phyloP scores from a whole-genome alignment of 2,888 invertebrate species.

The Lasioglossum marginatum region DNA sequence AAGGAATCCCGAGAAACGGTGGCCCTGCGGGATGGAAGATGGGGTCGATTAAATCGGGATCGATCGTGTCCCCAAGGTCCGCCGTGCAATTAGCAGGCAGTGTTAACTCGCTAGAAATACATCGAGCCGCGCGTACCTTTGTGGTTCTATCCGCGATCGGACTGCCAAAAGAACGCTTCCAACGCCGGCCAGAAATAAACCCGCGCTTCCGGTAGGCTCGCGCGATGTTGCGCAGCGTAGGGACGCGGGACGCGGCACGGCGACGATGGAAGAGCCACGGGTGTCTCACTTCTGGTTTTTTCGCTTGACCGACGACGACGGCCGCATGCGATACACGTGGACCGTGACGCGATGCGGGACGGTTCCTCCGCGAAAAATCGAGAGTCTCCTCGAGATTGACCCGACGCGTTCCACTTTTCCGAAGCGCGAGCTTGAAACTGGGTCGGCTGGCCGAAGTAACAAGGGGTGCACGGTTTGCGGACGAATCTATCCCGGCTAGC shows the following conservation, averaged over 20 bases:
- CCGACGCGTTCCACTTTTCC: constrained; percentile 69
- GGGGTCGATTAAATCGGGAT: constrained; percentile 14
- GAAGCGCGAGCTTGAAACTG: constrained; percentile 65
- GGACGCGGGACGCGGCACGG: background rate
- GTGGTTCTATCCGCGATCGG: constrained; percentile 48
- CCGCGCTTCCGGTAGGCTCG: constrained; percentile 65
- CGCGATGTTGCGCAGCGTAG: constrained; percentile 48
- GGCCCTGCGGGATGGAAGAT: background rate
- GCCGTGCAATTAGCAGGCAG: constrained; percentile 12
- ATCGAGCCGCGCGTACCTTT: constrained; percentile 46
- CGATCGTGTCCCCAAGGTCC: constrained; percentile 12
- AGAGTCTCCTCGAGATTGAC: constrained; percentile 51
- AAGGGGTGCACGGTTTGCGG: constrained; percentile 73
- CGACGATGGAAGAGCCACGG: constrained; percentile 1
- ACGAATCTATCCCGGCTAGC: constrained; percentile 70
- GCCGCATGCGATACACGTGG: background rate
- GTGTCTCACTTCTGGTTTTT: background rate
- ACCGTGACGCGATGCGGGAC: background rate
- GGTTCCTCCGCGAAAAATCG: constrained; percentile 51
- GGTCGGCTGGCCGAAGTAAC: constrained; percentile 76
- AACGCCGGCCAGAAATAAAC: constrained; percentile 69
- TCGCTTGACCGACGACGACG: background rate
- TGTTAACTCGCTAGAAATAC: constrained; percentile 51
- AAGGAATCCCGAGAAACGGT: background rate
- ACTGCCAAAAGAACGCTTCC: constrained; percentile 68